Conservation (phyloP, 2,113 vertebrate species). For the Mus pahari region DNA sequence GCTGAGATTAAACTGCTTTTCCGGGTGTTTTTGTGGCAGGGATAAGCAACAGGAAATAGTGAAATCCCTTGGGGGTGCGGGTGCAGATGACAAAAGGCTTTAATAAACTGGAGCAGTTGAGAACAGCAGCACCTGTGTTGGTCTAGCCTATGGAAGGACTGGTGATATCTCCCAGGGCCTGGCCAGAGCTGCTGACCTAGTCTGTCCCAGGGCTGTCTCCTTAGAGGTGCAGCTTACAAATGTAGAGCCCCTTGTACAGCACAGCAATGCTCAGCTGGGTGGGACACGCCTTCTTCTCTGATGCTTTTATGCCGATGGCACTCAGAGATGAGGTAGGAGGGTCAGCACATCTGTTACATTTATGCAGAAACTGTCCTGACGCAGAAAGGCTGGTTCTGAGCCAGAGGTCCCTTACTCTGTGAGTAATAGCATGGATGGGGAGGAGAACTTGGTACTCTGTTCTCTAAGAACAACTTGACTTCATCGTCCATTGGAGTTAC, state of each 20-base stretch:
- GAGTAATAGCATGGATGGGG: neutral
- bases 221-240: neutral
- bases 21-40: neutral
- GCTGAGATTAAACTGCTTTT: constrained; percentile 34
- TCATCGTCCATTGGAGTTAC: constrained; percentile 50
- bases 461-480: neutral
- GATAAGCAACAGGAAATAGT: neutral
- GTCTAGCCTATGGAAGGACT: neutral
- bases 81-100: neutral
- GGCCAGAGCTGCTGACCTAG: neutral
- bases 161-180: fast-evolving
- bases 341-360: neutral
- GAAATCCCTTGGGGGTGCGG: neutral
- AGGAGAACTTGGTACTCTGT: neutral
- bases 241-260: neutral
- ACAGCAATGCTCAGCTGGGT: too few species aligned
- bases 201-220: neutral
- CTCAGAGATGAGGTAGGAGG: neutral
- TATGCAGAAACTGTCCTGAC: neutral
- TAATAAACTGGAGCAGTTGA: neutral
- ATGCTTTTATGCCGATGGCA: neutral
- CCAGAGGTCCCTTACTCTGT: neutral
- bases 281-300: fast-evolving
- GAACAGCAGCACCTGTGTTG: neutral
- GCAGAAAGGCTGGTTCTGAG: neutral